Percentiles rank a stretch among this genome's conserved stretches.
Evolutionary conservation across 2,113 vertebrate species (phyloP).

Genomic region (Chamaea fasciata): DNA sequence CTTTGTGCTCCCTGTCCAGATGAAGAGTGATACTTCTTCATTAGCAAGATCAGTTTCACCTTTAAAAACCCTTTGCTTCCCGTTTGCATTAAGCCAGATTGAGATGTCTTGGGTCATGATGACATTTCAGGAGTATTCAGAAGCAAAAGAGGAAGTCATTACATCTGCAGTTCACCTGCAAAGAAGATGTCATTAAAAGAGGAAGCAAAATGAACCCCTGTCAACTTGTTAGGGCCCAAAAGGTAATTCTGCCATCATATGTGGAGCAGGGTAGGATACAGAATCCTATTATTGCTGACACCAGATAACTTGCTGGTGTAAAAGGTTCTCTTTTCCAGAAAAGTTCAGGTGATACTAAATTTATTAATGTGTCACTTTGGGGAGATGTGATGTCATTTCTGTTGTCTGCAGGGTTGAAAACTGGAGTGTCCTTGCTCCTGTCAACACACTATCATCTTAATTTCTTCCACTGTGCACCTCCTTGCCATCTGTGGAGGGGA

Average conservation of each 20-base stretch:
- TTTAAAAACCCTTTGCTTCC: conserved; percentile 72
- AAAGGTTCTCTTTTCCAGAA: conserved; percentile 81
- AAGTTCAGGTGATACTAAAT: conserved; percentile 95
- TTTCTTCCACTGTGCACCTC: conserved; percentile 80
- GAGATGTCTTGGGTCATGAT: conserved; percentile 73
- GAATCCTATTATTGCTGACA: conserved; percentile 91
- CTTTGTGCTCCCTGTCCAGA: conserved; percentile 60
- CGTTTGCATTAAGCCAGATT: conserved; percentile 72
- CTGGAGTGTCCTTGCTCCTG: conserved; percentile 82
- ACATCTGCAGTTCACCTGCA: conserved; percentile 80
- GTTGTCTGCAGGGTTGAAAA: conserved; percentile 83
- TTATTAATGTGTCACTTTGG: conserved; percentile 91
- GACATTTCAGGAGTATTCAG: conserved; percentile 73
- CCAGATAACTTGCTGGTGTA: conserved; percentile 76
- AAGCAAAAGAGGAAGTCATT: conserved; percentile 75
- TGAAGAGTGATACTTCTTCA: conserved; percentile 72
- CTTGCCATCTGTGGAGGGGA: conserved; percentile 78
- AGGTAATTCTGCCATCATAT: conserved; percentile 84
- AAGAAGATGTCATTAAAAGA: conserved; percentile 83
- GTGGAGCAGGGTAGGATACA: conserved; percentile 73
- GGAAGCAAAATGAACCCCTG: conserved; percentile 88
- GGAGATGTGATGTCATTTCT: conserved; percentile 82
- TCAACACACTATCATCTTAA: conserved; percentile 89
- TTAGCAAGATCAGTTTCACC: conserved; percentile 78
- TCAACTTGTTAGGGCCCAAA: conserved; percentile 86